Evolutionary conservation across 2,888 invertebrate genomes (phyloP).

Genomic region (Himalopsyche tibetana): DNA sequence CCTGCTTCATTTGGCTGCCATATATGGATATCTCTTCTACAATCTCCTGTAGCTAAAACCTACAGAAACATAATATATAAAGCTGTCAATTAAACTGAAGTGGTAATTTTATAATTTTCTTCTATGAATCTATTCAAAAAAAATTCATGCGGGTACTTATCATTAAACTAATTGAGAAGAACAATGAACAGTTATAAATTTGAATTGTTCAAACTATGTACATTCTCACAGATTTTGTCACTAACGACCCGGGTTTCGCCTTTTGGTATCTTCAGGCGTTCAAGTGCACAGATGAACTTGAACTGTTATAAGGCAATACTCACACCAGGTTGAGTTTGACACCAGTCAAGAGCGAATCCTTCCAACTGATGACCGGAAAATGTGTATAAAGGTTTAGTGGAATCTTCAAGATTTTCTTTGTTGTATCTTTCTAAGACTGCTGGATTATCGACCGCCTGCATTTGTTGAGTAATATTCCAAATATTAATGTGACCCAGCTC

Average conservation of each 20-base stretch:
- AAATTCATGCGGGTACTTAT: too few species aligned
- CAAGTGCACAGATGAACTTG: too few species aligned
- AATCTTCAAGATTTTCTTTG: slow-evolving; percentile 77
- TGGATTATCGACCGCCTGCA: slow-evolving; percentile 88
- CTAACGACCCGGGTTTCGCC: not conserved
- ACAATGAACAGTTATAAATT: slow-evolving; percentile 10
- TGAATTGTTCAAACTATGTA: too few species aligned
- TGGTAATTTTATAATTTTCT: too few species aligned
- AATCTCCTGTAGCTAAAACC: slow-evolving; percentile 96
- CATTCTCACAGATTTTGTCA: too few species aligned
- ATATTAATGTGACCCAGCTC: slow-evolving; percentile 94
- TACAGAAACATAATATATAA: slow-evolving; percentile 68
- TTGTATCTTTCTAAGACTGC: slow-evolving; percentile 80
- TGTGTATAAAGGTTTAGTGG: slow-evolving; percentile 84
- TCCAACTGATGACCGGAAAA: slow-evolving; percentile 95
- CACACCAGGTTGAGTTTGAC: slow-evolving; percentile 85
- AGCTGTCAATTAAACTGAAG: too few species aligned
- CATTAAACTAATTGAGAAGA: too few species aligned
- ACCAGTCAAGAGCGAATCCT: slow-evolving; percentile 98
- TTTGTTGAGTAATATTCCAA: slow-evolving; percentile 90
- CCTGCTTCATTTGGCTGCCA: slow-evolving; percentile 91
- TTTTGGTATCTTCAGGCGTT: not conserved
- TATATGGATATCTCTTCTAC: slow-evolving; percentile 93
- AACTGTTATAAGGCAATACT: slow-evolving; percentile 68
- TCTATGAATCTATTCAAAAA: too few species aligned